Conservation (phyloP, 1,140 invertebrate species). For the Neodiprion lecontei region DNA sequence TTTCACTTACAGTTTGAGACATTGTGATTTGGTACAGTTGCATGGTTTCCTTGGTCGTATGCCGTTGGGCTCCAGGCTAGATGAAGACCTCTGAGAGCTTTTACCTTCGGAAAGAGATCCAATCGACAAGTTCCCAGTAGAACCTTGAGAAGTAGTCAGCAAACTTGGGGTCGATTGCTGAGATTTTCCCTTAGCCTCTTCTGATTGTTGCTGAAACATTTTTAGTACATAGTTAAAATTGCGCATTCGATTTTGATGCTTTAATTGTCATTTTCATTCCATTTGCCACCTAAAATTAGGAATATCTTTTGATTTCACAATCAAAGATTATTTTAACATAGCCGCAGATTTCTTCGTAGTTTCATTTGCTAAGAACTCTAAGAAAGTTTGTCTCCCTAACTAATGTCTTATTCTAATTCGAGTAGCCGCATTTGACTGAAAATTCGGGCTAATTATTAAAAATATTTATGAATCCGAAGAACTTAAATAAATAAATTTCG, state of each 20-base stretch:
- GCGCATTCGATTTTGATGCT: neutral
- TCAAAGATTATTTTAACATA: neutral
- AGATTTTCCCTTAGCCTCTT: conserved; percentile 50
- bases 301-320: no score
- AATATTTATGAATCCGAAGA: neutral
- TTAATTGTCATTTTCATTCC: no score
- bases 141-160: conserved; percentile 45
- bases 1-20: conserved; percentile 86
- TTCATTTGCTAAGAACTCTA: conserved; percentile 13
- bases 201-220: conserved; percentile 31
- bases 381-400: neutral
- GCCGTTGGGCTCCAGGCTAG: conserved; percentile 69
- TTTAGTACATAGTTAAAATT: conserved; percentile 10
- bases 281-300: no score
- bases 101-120: conserved; percentile 45
- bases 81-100: conserved; percentile 41
- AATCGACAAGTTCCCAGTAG: conserved; percentile 42
- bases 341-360: neutral
- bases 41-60: conserved; percentile 90
- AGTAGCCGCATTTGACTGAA: no score
- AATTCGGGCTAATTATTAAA: no score
- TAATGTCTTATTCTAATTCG: no score
- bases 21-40: conserved; percentile 99
- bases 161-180: conserved; percentile 45
- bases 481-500: conserved; percentile 22